Evolutionary conservation across 2,888 invertebrate species (phyloP), one percentile per base, ranked within the genome.

Genomic region (Polyommatus iphigenia): DNA sequence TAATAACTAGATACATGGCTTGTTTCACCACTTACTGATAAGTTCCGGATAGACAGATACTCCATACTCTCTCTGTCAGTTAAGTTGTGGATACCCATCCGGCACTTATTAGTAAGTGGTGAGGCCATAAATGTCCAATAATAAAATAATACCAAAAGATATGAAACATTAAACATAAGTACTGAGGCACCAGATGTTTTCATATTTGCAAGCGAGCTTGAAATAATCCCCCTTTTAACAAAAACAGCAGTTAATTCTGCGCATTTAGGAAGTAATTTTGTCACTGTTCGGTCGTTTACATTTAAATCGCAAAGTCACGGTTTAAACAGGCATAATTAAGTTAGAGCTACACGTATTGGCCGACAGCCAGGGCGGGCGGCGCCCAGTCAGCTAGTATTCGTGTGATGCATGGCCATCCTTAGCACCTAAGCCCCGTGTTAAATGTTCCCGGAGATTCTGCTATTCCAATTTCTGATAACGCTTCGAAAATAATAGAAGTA

Each of bases 321-420:
- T 77, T 77, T 59, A 77, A 77, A 54, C 71, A 54, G 72, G 72
- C 71, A 71, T 77, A 77, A 72, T 71, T 71, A 77, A 71, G 77
- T 20, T 57, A 6, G 50, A 75, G 50, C 50, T 54, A 20, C 71
- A 29, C 71, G 71, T 32, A 57, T 71, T 71, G 77, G 77, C 77
- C 4, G 36, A 13, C n/a, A 20, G 71, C 71, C 50, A 50, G 29
- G 32, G 67, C 67, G 29, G 20, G 3, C 62, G 67, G 15, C 67
- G 75, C 50, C 75, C 54, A 54, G 46, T 73, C 41, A 54, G 75
- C 75, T 75, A 29, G 24, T 50, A 50, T 67, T 67, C 46, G 13
- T 46, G 50, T 75, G 75, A 50, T 50, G 73, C 50, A 73, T 72
- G 41, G 20, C 72, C 72, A 41, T 72, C 41, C 50, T 75, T 75